Evolutionary conservation across 2,113 vertebrate genomes (phyloP).

Genomic region (Microtus ochrogaster): DNA sequence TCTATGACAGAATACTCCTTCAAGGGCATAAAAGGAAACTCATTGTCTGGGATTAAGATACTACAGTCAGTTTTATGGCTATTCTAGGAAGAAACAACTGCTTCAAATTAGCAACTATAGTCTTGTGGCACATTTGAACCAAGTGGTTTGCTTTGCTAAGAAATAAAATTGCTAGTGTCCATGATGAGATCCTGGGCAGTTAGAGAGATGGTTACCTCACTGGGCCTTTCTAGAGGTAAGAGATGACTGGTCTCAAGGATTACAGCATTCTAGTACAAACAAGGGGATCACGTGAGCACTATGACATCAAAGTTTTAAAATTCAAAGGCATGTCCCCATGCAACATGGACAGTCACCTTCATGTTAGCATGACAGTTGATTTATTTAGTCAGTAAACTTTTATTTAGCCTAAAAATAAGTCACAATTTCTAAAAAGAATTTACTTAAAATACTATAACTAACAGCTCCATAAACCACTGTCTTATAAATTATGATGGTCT

Average conservation of each 20-base stretch:
- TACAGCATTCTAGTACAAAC: neutral
- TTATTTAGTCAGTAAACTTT: neutral
- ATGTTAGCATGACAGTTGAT: neutral
- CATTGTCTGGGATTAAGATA: constrained; percentile 65
- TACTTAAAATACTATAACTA: constrained; percentile 53
- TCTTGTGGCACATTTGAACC: constrained; percentile 61
- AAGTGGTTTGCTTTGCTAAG: constrained; percentile 62
- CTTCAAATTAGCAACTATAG: constrained; percentile 69
- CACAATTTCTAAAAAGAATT: constrained; percentile 47
- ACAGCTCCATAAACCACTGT: neutral
- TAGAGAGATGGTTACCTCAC: neutral
- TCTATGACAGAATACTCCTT: constrained; percentile 10
- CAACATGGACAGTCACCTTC: neutral
- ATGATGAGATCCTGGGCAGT: neutral
- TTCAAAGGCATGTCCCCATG: neutral
- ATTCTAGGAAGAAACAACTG: constrained; percentile 78
- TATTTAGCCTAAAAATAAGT: neutral
- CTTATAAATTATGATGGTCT: constrained; percentile 6
- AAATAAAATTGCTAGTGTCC: constrained; percentile 58
- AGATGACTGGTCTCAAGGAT: neutral
- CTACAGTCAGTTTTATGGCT: constrained; percentile 66
- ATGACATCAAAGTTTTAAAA: constrained; percentile 18
- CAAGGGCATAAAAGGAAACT: constrained; percentile 62
- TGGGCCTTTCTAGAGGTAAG: neutral
- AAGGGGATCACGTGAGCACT: neutral